phyloP scores from a whole-genome alignment of 2,888 invertebrate genomes.

The Drosophila mulleri region DNA sequence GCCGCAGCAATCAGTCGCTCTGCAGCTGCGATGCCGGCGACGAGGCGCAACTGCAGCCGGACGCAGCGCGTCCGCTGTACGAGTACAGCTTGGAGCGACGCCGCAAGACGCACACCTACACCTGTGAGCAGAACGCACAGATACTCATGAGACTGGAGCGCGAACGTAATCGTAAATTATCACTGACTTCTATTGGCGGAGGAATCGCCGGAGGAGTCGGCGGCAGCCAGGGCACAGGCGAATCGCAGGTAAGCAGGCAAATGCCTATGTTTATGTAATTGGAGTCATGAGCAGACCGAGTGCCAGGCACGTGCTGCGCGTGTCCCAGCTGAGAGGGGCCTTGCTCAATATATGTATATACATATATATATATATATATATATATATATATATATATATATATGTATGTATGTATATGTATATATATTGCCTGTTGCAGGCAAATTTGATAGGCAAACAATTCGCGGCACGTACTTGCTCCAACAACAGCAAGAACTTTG shows the following conservation, averaged over 20 bases:
- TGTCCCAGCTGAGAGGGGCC: constrained; percentile 10
- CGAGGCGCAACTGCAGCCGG: constrained; percentile 83
- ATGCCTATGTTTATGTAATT: constrained; percentile 62
- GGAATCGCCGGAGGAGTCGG: neutral
- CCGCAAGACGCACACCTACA: constrained; percentile 85
- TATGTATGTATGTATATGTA: neutral
- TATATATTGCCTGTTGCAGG: constrained; percentile 55
- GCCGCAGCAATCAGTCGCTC: constrained; percentile 84
- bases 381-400: neutral
- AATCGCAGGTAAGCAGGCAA: constrained; percentile 61
- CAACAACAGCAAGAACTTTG: constrained; percentile 35
- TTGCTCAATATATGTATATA: neutral
- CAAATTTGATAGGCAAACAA: constrained; percentile 69
- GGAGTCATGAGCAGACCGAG: constrained; percentile 54
- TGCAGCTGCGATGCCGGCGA: constrained; percentile 85
- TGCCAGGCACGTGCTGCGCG: constrained; percentile 48
- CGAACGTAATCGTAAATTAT: constrained; percentile 83
- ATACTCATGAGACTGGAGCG: constrained; percentile 85
- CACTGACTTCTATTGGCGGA: constrained; percentile 60
- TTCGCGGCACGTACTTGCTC: constrained; percentile 62
- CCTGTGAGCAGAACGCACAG: constrained; percentile 86
- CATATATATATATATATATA: neutral
- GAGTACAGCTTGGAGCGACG: constrained; percentile 86
- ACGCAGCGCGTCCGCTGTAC: constrained; percentile 84
- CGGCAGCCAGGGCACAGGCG: constrained; percentile 22